Base-by-base conservation (phyloP, 2,888 invertebrate species). In the Cremastobaeus sp. region DNA sequence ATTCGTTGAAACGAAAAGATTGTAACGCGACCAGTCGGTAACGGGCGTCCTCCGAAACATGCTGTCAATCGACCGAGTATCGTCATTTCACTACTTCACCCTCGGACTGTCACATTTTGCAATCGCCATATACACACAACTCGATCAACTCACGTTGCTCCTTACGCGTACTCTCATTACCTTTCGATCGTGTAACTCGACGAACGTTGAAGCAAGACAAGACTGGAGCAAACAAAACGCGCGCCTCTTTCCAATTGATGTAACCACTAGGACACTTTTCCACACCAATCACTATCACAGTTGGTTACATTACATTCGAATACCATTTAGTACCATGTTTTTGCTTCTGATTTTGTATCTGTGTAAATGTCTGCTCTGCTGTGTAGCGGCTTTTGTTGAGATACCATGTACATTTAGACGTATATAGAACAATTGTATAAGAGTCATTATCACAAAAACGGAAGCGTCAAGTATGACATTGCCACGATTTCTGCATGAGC, bases 381-480 rank as follows among this genome's bases (percentile, higher is more conserved):
- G 47, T 70, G 83, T 84, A 83, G 81, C 76, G 82, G 82, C 84
- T 84, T 86, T 82, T 85, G 84, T 86, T 86, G 83, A 86, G 78
- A 86, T 85, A 85, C 86, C 85, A 85, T 86, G 86, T 85, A 86
- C 84, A 86, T 85, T 86, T 83, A 85, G 81, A 82, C 79, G 74
- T 83, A 82, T 76, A 81, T 81, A 79, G 66, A 45, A 35, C 5
- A 39, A 77, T 66, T 54, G 71, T 45, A 48, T 68, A 75, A 60
- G 59, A 39, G 64, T 52, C 76, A 76, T 76, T 79, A 79, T 77
- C 78, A 74, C 77, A 52, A 64, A 4, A 3, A 54, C 35, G 41
- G n/a, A 64, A 18, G 32, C 52, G 30, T 17, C 32, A 25, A 52
- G 20, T 30, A 50, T 14, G 47, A 64, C 45, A 52, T 43, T 43